Conservation (phyloP, 1,140 invertebrate genomes). For the Chionoecetes opilio region DNA sequence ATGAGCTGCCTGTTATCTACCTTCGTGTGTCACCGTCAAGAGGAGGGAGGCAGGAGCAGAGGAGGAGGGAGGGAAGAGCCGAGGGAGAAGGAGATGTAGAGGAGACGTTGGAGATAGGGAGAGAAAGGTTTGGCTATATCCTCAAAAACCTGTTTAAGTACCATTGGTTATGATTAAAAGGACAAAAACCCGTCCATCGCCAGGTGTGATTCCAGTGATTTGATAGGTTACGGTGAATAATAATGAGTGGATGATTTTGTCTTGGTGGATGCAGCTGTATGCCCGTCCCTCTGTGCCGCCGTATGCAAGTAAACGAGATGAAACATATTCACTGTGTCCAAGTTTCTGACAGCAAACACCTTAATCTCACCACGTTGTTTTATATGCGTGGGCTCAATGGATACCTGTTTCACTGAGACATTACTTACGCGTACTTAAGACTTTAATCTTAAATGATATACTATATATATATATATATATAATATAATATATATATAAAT, state of each 20-base stretch:
- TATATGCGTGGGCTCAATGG: no score
- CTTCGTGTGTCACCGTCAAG: background rate
- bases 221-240: background rate
- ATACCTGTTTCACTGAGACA: no score
- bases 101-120: background rate
- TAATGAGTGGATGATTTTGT: background rate
- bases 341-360: no score
- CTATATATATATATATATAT: no score
- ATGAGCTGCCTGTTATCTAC: background rate
- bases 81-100: background rate
- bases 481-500: no score
- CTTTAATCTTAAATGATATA: no score
- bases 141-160: background rate
- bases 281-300: no score
- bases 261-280: background rate
- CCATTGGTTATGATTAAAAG: background rate
- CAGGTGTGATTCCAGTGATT: background rate
- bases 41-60: background rate
- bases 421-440: no score
- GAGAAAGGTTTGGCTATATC: background rate
- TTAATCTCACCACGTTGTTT: no score
- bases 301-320: no score
- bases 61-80: background rate
- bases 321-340: no score
- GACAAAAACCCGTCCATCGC: background rate